Evolutionary conservation across 2,888 invertebrate genomes (phyloP).

Genomic region (Actias luna): DNA sequence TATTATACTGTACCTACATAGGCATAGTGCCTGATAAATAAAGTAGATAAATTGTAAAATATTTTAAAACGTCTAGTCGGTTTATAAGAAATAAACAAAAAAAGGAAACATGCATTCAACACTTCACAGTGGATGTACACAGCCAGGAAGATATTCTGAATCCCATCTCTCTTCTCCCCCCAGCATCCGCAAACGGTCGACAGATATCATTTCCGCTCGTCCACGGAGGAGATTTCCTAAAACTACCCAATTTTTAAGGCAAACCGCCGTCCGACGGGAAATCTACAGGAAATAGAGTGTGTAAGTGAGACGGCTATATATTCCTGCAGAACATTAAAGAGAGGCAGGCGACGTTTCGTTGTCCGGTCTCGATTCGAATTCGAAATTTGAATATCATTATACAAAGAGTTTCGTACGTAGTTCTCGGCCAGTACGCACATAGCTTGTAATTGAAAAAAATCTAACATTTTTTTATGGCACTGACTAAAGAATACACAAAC

Average conservation of each 20-base stretch:
- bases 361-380: background rate
- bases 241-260: slow-evolving; percentile 76
- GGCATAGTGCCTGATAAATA: too few relatives aligned
- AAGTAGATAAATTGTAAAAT: too few relatives aligned
- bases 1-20: too few relatives aligned
- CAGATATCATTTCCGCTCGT: slow-evolving; percentile 76
- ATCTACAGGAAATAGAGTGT: slow-evolving; percentile 75
- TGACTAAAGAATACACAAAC: background rate
- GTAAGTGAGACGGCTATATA: slow-evolving; percentile 52
- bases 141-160: background rate
- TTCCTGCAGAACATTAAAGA: background rate
- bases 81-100: background rate
- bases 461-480: background rate
- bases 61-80: too few relatives aligned
- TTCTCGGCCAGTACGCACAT: background rate
- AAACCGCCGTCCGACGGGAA: slow-evolving; percentile 60
- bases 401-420: background rate
- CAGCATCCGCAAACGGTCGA: slow-evolving; percentile 37
- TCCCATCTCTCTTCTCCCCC: too few relatives aligned
- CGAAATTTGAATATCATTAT: slow-evolving; percentile 6
- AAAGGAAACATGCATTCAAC: background rate
- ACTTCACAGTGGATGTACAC: background rate
- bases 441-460: background rate
- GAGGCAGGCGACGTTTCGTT: background rate
- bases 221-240: slow-evolving; percentile 65